phyloP scores from a whole-genome alignment of 1,140 invertebrate species.

The Drosophila sechellia region DNA sequence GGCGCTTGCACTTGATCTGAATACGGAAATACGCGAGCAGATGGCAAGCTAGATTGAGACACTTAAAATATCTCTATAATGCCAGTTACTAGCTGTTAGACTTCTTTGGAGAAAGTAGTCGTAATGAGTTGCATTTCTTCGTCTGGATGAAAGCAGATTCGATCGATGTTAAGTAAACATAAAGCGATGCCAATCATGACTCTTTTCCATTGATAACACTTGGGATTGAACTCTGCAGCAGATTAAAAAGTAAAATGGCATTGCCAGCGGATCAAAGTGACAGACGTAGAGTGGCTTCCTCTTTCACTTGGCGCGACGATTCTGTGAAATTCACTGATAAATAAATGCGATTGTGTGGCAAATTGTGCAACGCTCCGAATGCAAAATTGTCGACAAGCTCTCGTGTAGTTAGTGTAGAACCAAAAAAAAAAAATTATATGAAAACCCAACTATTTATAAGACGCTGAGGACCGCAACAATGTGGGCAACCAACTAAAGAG shows the following conservation, averaged over 20 bases:
- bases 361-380: slow-evolving; percentile 80
- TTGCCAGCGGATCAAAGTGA: slow-evolving; percentile 64
- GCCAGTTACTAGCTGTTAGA: no score
- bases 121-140: neutral
- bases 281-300: slow-evolving; percentile 49
- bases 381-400: slow-evolving; percentile 74
- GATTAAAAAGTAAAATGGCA: slow-evolving; percentile 71
- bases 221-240: slow-evolving; percentile 67
- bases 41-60: neutral
- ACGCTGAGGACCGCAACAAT: slow-evolving; percentile 28
- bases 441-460: slow-evolving; percentile 53
- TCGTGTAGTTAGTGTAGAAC: slow-evolving; percentile 42
- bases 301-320: slow-evolving; percentile 49
- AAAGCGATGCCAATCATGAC: slow-evolving; percentile 33
- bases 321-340: slow-evolving; percentile 74
- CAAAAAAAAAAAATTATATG: slow-evolving; percentile 4
- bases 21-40: neutral
- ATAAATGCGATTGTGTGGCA: slow-evolving; percentile 82
- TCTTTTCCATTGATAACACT: slow-evolving; percentile 62
- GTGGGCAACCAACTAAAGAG: slow-evolving; percentile 19
- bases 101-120: neutral
- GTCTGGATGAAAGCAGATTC: neutral
- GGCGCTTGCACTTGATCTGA: slow-evolving; percentile 21
- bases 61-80: no score
- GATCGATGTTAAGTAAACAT: slow-evolving; percentile 52